phyloP scores from a whole-genome alignment of 2,888 invertebrate species.

The Caenorhabditis sinica region DNA sequence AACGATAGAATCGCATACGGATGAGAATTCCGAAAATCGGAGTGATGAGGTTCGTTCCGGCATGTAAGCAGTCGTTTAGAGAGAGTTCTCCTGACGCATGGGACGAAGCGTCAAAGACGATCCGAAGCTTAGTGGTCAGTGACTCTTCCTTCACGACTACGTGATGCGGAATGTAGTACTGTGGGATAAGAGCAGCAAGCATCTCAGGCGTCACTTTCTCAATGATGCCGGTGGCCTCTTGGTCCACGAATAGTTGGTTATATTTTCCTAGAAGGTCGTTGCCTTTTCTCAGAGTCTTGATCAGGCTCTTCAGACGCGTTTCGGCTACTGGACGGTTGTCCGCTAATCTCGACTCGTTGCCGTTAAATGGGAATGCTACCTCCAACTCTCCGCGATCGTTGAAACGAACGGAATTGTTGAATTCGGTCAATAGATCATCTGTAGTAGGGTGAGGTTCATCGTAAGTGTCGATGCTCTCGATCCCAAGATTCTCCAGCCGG shows the following conservation, averaged over 20 bases:
- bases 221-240: slow-evolving; percentile 35
- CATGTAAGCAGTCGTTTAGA: slow-evolving; percentile 65
- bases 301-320: not conserved
- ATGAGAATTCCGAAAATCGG: slow-evolving; percentile 60
- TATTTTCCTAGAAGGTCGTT: not conserved
- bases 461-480: not conserved
- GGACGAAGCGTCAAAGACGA: slow-evolving; percentile 66
- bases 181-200: not conserved
- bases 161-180: slow-evolving; percentile 63
- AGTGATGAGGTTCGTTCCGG: slow-evolving; percentile 55
- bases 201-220: slow-evolving; percentile 11
- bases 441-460: not conserved
- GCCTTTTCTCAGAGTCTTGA: not conserved
- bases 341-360: not conserved
- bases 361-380: slow-evolving; percentile 26
- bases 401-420: not conserved
- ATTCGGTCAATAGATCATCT: not conserved
- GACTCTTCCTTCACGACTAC: slow-evolving; percentile 57
- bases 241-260: slow-evolving; percentile 40
- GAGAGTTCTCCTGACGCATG: slow-evolving; percentile 21
- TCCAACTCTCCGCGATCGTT: not conserved
- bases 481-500: slow-evolving; percentile 3
- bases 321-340: not conserved
- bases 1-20: slow-evolving; percentile 19
- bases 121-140: slow-evolving; percentile 57